Percentiles rank a stretch among this genome's conserved stretches.
Conservation (phyloP, 1,140 invertebrate species). For the Heliconius congener region DNA sequence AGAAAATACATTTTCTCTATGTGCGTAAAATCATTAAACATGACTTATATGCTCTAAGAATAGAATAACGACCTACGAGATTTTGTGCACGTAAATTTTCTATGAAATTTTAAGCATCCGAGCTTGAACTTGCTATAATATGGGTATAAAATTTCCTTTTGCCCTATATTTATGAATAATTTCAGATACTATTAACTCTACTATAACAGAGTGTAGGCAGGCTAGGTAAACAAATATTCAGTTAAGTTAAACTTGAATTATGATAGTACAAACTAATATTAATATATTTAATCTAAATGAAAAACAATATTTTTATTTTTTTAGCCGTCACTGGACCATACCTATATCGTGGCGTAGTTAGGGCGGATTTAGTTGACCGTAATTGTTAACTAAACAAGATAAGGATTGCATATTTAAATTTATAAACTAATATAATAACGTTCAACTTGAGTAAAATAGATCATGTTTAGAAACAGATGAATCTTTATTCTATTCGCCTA, state of each 20-base stretch:
- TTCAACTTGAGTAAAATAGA: no score
- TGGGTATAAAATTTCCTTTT: slow-evolving; percentile 4
- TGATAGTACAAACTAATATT: no score
- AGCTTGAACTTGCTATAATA: slow-evolving; percentile 11
- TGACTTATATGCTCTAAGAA: slow-evolving; percentile 3
- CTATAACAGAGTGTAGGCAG: neutral
- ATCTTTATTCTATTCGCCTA: no score
- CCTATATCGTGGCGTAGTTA: no score
- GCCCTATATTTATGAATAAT: slow-evolving; percentile 3
- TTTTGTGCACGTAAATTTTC: slow-evolving; percentile 11
- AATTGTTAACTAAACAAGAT: no score
- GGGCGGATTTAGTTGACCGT: no score
- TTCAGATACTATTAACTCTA: slow-evolving; percentile 4
- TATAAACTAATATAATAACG: no score
- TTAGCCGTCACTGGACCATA: no score
- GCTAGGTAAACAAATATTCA: neutral
- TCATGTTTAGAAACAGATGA: no score
- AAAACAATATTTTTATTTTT: no score
- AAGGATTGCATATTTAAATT: no score
- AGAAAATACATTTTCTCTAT: neutral
- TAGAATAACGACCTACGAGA: slow-evolving; percentile 10
- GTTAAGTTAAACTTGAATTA: neutral
- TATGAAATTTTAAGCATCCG: slow-evolving; percentile 5
- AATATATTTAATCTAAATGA: no score
- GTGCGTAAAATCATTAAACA: slow-evolving; percentile 3